A percentile compares a stretch with the other conserved stretches of the same genome.
Conservation (phyloP, 1,140 invertebrate species). For the Sesamia nonagrioides region DNA sequence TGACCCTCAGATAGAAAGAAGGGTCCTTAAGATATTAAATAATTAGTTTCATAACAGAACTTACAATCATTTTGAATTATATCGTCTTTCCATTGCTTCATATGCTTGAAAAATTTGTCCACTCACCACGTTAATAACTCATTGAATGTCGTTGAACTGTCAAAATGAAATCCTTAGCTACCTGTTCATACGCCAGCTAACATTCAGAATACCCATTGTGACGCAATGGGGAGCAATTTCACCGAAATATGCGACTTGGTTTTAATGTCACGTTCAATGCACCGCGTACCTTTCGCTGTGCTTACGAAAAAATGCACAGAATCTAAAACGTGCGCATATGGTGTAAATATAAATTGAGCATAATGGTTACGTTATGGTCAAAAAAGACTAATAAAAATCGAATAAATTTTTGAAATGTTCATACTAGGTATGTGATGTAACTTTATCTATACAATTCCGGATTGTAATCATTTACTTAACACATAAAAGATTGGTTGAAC, state of each 20-base stretch:
- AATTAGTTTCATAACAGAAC: too few species aligned
- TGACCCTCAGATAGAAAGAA: neutral
- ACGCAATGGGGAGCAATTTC: slow-evolving; percentile 32
- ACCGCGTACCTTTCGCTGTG: slow-evolving; percentile 18
- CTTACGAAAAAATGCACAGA: slow-evolving; percentile 31
- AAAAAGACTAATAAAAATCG: slow-evolving; percentile 1
- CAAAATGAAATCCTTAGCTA: too few species aligned
- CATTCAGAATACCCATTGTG: slow-evolving; percentile 29
- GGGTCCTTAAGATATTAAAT: too few species aligned
- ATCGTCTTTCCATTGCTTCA: too few species aligned
- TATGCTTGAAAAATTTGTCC: too few species aligned
- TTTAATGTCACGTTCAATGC: slow-evolving; percentile 53
- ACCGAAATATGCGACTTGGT: slow-evolving; percentile 48
- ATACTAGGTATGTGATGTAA: neutral
- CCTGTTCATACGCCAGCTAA: neutral
- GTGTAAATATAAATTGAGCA: neutral
- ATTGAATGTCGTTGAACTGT: too few species aligned
- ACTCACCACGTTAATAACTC: too few species aligned
- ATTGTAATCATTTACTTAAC: neutral
- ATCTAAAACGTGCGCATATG: slow-evolving; percentile 10
- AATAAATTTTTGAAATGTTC: neutral
- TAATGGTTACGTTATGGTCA: neutral
- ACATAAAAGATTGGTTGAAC: neutral
- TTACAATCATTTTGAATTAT: too few species aligned
- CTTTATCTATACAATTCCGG: neutral